A percentile compares a stretch with the other conserved stretches of the same genome.
phyloP scores from a whole-genome alignment of 2,888 invertebrate genomes.

The Oxystoma pomonae region DNA sequence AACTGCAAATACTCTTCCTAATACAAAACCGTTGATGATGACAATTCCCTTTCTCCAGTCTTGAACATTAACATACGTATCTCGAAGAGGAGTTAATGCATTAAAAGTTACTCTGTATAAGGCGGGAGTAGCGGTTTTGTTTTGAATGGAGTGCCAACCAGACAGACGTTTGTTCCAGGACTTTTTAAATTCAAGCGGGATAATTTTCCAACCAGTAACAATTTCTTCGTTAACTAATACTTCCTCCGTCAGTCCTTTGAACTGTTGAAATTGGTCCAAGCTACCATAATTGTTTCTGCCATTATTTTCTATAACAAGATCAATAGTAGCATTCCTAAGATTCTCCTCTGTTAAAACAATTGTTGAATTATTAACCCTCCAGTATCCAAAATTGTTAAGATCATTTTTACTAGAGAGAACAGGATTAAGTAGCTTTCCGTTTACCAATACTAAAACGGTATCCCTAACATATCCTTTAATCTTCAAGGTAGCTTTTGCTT shows the following conservation, averaged over 20 bases:
- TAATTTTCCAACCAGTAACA: conserved; percentile 43
- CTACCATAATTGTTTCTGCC: conserved; percentile 66
- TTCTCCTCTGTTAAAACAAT: conserved; percentile 26
- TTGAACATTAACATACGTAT: conserved; percentile 75
- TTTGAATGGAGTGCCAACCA: conserved; percentile 62
- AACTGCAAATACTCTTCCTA: conserved; percentile 72
- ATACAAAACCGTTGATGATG: conserved; percentile 78
- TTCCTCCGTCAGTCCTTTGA: conserved; percentile 45
- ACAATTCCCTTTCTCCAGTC: conserved; percentile 84
- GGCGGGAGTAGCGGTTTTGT: conserved; percentile 55
- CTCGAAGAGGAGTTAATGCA: conserved; percentile 47
- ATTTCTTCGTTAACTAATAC: conserved; percentile 43
- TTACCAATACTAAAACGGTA: conserved; percentile 49
- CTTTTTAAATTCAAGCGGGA: conserved; percentile 50
- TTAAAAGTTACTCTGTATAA: conserved; percentile 46
- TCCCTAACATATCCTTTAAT: conserved; percentile 48
- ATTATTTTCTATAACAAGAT: conserved; percentile 67
- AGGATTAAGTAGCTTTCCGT: conserved; percentile 43
- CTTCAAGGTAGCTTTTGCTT: conserved; percentile 34
- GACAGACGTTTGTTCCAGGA: conserved; percentile 41
- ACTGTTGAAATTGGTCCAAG: conserved; percentile 43
- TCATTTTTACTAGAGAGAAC: conserved; percentile 27
- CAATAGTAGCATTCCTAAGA: conserved; percentile 39
- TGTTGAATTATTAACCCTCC: conserved; percentile 32
- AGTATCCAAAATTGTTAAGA: conserved; percentile 23